Percentiles rank a stretch among this genome's conserved stretches.
Evolutionary conservation across 2,888 invertebrate genomes (phyloP).

Genomic region (Meiosimyza platycephala): DNA sequence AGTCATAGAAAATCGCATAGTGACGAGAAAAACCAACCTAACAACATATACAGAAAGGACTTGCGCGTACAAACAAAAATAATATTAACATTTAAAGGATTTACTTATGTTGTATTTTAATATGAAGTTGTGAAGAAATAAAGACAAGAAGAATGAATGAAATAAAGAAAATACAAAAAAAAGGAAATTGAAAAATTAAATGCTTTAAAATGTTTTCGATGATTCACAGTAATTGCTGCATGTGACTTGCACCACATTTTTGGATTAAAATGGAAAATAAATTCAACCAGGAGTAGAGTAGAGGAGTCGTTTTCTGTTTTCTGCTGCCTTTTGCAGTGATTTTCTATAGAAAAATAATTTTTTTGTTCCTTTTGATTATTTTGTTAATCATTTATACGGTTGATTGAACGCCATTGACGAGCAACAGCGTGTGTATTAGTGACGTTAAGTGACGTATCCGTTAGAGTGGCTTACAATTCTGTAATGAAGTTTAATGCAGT

Average conservation of each 20-base stretch:
- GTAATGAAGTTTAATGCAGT: no score
- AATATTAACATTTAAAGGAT: slow-evolving; percentile 3
- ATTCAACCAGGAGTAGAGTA: background rate
- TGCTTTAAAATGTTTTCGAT: background rate
- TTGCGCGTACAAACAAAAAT: background rate
- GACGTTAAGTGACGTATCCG: background rate
- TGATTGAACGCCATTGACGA: slow-evolving; percentile 12
- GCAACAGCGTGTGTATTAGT: background rate
- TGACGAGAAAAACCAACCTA: background rate
- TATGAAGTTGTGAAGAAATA: slow-evolving; percentile 1
- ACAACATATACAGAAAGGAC: background rate
- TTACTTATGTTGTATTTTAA: background rate
- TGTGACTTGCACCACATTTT: slow-evolving; percentile 4
- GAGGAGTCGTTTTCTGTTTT: background rate
- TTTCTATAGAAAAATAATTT: slow-evolving; percentile 17
- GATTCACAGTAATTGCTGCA: slow-evolving; percentile 13
- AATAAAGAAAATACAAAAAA: background rate
- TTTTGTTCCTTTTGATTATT: slow-evolving; percentile 2
- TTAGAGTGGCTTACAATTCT: no score
- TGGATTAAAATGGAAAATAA: background rate
- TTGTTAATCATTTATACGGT: background rate
- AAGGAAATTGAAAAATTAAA: slow-evolving; percentile 5
- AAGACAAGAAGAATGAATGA: slow-evolving; percentile 9
- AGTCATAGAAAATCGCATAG: background rate
- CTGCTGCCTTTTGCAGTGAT: slow-evolving; percentile 5